phyloP scores from a whole-genome alignment of 2,797 vertebrate species.

The Cyprinodon diabolis region DNA sequence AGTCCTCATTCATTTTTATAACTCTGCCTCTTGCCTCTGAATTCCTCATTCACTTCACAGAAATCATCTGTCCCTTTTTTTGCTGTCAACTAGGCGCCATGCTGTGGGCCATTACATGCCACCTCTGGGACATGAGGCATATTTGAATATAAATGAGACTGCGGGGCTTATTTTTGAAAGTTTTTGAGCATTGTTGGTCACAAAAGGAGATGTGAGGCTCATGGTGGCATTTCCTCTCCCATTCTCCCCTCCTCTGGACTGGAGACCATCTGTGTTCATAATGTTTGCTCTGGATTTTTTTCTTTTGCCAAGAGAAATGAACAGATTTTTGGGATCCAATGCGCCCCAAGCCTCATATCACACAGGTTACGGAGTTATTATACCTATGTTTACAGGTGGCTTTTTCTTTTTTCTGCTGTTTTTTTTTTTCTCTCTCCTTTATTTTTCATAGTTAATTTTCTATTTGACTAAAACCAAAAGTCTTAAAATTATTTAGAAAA shows the following conservation, averaged over 20 bases:
- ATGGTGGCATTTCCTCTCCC: neutral
- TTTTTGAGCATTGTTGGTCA: slow-evolving; percentile 21
- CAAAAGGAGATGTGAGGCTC: slow-evolving; percentile 36
- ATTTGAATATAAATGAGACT: slow-evolving; percentile 51
- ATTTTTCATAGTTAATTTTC: neutral
- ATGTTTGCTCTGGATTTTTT: slow-evolving; percentile 59
- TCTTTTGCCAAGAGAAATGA: slow-evolving; percentile 47
- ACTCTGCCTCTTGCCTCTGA: slow-evolving; percentile 38
- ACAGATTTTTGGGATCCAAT: slow-evolving; percentile 49
- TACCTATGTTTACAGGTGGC: neutral
- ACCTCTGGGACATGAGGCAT: slow-evolving; percentile 20
- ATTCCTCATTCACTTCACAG: slow-evolving; percentile 50
- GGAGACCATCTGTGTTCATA: slow-evolving; percentile 47
- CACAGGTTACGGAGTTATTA: slow-evolving; percentile 16
- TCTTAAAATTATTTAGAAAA: neutral
- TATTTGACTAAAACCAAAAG: neutral
- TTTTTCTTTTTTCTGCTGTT: neutral
- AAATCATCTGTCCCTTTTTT: slow-evolving; percentile 45
- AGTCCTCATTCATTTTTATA: slow-evolving; percentile 55
- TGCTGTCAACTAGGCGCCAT: slow-evolving; percentile 27
- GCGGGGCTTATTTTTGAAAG: slow-evolving; percentile 33
- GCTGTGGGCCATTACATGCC: slow-evolving; percentile 17
- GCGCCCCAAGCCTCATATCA: slow-evolving; percentile 26
- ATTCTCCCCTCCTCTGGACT: slow-evolving; percentile 11
- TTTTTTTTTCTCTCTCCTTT: neutral